A percentile compares a stretch with the other conserved stretches of the same genome.
Conservation (phyloP, 2,113 vertebrate genomes). For the Datnioides undecimradiatus region DNA sequence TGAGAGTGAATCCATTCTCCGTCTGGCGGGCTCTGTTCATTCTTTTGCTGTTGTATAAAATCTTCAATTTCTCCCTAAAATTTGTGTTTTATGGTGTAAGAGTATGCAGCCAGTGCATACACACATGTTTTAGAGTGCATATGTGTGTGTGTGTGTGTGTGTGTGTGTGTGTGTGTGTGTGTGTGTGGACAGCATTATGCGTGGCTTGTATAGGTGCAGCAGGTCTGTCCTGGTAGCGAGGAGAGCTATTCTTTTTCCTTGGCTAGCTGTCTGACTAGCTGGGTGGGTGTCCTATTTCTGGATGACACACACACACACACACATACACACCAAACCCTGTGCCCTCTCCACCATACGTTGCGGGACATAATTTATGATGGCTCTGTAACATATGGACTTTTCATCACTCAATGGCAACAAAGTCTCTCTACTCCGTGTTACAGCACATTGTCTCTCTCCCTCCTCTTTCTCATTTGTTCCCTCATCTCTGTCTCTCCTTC, state of each 20-base stretch:
- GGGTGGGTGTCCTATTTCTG: constrained; percentile 83
- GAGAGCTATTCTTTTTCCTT: constrained; percentile 78
- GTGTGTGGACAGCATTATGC: constrained; percentile 26
- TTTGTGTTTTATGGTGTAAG: not conserved
- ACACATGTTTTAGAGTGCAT: not conserved
- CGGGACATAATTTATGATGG: constrained; percentile 82
- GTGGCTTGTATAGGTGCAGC: constrained; percentile 44
- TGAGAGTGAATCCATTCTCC: not conserved
- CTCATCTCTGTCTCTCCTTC: constrained; percentile 27
- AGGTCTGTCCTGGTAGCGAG: constrained; percentile 64
- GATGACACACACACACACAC: constrained; percentile 74
- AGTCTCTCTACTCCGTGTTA: constrained; percentile 68
- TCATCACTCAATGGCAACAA: constrained; percentile 82
- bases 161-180: constrained; percentile 21
- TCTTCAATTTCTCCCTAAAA: too few species aligned
- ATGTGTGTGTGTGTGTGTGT: not conserved
- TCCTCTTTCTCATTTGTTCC: not conserved
- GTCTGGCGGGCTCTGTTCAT: not conserved
- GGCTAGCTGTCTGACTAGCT: constrained; percentile 74
- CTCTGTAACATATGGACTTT: constrained; percentile 82
- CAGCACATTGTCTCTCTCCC: constrained; percentile 41
- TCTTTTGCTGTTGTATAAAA: not conserved
- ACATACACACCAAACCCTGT: constrained; percentile 61
- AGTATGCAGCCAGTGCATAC: not conserved
- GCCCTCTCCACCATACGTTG: constrained; percentile 74